Base-by-base conservation (phyloP, 2,113 vertebrate genomes). In the Cepphus grylle region DNA sequence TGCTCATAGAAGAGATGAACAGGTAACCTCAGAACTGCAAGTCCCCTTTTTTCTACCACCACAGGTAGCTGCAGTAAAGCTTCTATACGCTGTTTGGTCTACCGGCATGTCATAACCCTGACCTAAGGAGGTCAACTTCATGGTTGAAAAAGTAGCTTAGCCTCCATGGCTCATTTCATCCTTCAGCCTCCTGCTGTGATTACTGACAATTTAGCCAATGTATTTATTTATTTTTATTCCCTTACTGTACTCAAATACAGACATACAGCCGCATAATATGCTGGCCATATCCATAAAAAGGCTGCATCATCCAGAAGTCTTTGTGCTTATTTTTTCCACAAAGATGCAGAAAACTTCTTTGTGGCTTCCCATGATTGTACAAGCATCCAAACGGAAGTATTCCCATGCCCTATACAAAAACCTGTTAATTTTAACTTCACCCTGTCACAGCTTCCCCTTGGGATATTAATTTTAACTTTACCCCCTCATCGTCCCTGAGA, bases 141-240 rank as follows among this genome's bases (percentile, higher is more conserved):
- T 0, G 12, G 72, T 15, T 94, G 90, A 96, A 92, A 87, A 94
- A 62, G 79, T 74, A 93, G 76, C 82, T 88, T 88, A 90, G 67
- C 38, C 47, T 94, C 93, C 83, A 86, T 40, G 86, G 82, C 88
- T 95, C 90, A 93, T 94, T 97, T 93, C 67, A 85, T 84, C 82
- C 71, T 78, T 92, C 92, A 88, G 82, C 45, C 65, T 81, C 82
- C 90, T 94, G 79, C 90, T 97, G 95, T 92, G 93, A 94, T 90
- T 94, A 95, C 93, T 95, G 90, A 93, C 86, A 92, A 86, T 63
- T 88, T 86, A 93, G 85, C 71, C 88, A 63, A 88, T 47, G 55
- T 92, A 84, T 88, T 88, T 94, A 89, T 94, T 95, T 93, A 82
- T 93, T 96, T 91, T 95, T 93, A 85, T 93, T 95, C 88, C 55